phyloP scores from a whole-genome alignment of 2,888 invertebrate genomes.

The Periphyllus acericola region DNA sequence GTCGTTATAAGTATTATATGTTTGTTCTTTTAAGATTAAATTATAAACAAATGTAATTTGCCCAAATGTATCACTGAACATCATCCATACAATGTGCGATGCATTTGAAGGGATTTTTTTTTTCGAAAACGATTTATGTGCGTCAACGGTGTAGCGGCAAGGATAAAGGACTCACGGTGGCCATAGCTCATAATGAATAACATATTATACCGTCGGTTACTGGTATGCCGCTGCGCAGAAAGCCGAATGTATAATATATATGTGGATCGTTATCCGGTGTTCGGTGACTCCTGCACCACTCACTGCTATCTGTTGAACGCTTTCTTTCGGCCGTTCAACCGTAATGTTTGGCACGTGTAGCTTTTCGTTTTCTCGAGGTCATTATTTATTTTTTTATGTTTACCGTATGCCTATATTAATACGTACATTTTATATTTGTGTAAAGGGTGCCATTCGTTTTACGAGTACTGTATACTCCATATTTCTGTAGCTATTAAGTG shows the following conservation, averaged over 20 bases:
- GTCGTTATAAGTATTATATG: too few relatives aligned
- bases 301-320: neutral
- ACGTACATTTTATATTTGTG: neutral
- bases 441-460: neutral
- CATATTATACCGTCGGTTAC: too few relatives aligned
- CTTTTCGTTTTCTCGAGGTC: neutral
- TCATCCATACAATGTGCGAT: too few relatives aligned
- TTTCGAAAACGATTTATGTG: too few relatives aligned
- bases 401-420: neutral
- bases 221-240: neutral
- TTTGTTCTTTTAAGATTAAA: too few relatives aligned
- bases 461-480: neutral
- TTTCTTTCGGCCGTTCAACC: neutral
- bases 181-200: neutral
- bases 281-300: neutral
- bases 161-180: neutral
- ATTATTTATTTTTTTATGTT: neutral
- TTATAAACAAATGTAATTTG: too few relatives aligned
- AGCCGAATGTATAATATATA: neutral
- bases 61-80: too few relatives aligned
- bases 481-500: neutral
- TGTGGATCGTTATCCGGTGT: neutral
- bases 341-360: neutral
- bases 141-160: neutral
- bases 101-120: too few relatives aligned